phyloP scores from a whole-genome alignment of 1,140 invertebrate genomes.

The Popillia japonica region DNA sequence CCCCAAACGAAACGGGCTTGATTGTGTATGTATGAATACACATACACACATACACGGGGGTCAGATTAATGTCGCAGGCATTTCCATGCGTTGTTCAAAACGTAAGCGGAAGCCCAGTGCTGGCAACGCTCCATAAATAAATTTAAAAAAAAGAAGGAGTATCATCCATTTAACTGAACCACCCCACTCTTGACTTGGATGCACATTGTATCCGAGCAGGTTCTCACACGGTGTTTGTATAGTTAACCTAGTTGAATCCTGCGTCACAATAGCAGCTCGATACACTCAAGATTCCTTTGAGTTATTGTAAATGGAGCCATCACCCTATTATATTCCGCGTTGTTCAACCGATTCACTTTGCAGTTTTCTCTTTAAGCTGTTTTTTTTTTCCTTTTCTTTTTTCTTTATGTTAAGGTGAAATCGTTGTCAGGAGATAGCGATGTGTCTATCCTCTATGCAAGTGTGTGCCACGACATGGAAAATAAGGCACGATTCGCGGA shows the following conservation, averaged over 20 bases:
- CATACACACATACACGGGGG: neutral
- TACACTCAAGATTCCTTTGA: neutral
- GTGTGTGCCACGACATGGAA: neutral
- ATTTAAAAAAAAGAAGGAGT: neutral
- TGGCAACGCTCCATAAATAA: neutral
- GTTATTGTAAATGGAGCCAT: neutral
- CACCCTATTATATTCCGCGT: conserved; percentile 1
- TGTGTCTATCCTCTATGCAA: neutral
- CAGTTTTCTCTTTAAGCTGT: too few relatives aligned
- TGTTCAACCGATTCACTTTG: neutral
- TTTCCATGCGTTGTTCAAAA: neutral
- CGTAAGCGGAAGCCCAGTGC: neutral
- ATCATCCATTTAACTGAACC: too few relatives aligned
- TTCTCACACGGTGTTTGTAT: neutral
- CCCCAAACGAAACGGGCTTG: neutral
- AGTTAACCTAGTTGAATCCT: neutral
- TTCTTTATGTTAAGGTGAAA: neutral
- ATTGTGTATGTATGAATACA: too few relatives aligned
- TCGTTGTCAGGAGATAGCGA: conserved; percentile 3
- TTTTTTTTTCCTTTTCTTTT: neutral
- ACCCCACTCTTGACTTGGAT: neutral
- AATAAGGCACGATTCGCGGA: neutral
- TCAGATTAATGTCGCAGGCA: neutral
- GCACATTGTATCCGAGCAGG: conserved; percentile 1
- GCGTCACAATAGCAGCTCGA: neutral